Conservation (phyloP, 53 echinoderm and acorn worm species). For the Henricia sp. region DNA sequence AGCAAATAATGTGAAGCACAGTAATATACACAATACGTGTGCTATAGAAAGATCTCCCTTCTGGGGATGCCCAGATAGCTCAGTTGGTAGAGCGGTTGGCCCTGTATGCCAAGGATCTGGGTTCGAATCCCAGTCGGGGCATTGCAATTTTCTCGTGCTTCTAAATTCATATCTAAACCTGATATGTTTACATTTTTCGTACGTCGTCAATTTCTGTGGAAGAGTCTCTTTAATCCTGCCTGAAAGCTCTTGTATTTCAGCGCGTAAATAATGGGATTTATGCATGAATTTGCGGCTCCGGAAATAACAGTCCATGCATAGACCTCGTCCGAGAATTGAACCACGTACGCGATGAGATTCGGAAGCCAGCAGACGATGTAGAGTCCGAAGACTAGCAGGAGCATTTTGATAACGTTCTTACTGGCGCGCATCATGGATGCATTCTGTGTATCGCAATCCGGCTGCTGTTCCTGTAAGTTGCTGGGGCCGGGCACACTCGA, state of each 20-base stretch:
- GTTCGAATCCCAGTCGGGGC: too few species aligned
- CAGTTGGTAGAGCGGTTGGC: too few species aligned
- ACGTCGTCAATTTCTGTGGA: background rate
- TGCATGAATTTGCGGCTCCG: background rate
- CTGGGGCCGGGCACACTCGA: background rate
- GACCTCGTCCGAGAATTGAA: constrained; percentile 15
- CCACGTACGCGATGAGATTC: background rate
- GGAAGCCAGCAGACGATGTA: constrained; percentile 56
- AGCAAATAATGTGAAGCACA: too few species aligned
- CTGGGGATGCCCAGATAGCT: too few species aligned
- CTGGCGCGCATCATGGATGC: constrained; percentile 40
- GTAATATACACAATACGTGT: too few species aligned
- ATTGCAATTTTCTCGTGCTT: too few species aligned
- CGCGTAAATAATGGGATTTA: constrained; percentile 12
- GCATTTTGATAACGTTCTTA: constrained; percentile 39
- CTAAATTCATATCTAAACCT: too few species aligned
- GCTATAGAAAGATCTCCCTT: too few species aligned
- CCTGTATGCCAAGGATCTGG: too few species aligned
- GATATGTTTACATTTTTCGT: background rate
- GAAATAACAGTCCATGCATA: background rate
- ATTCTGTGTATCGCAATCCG: background rate
- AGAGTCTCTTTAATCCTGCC: background rate
- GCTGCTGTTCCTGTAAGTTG: background rate
- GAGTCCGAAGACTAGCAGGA: constrained; percentile 18
- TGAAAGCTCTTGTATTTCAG: constrained; percentile 6